These are phyloP conservation scores for Bhutanitis thaidina DNA, from an alignment of 2,888 invertebrate species.

Conservation along the genomic window DNA sequence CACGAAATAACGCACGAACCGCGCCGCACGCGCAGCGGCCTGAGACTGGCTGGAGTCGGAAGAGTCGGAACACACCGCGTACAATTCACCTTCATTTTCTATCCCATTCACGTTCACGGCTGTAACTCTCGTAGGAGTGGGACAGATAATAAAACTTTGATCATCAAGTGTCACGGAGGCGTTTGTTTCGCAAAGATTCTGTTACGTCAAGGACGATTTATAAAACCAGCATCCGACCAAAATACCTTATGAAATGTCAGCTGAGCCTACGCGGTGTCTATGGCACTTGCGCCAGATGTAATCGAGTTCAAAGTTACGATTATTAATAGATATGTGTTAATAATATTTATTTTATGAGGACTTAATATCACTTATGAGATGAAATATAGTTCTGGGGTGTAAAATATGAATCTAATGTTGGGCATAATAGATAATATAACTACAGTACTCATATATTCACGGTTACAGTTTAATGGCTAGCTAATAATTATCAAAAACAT, in stretches of 20 bases:
- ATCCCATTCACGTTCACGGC: conserved; percentile 42
- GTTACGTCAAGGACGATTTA: conserved; percentile 62
- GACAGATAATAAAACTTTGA: conserved; percentile 40
- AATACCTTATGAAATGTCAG: conserved; percentile 48
- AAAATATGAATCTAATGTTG: conserved; percentile 11
- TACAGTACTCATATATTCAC: no score
- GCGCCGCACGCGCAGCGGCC: conserved; percentile 65
- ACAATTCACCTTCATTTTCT: conserved; percentile 48
- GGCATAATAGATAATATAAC: background rate
- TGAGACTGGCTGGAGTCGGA: conserved; percentile 71
- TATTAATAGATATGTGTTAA: conserved; percentile 37
- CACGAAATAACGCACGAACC: conserved; percentile 43
- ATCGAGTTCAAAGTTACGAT: conserved; percentile 30
- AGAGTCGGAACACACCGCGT: conserved; percentile 32
- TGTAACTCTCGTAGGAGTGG: conserved; percentile 37
- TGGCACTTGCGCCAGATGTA: conserved; percentile 33
- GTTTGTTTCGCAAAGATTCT: conserved; percentile 56
- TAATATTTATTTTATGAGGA: conserved; percentile 32
- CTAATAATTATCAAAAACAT: no score
- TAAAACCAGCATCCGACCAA: conserved; percentile 50
- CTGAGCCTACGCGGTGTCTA: conserved; percentile 41
- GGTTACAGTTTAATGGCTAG: no score
- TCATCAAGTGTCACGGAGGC: conserved; percentile 43
- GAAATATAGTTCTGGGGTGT: conserved; percentile 16
- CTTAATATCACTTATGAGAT: conserved; percentile 28